Conservation (phyloP, 2,797 vertebrate species). For the Hoplostethus atlanticus region DNA sequence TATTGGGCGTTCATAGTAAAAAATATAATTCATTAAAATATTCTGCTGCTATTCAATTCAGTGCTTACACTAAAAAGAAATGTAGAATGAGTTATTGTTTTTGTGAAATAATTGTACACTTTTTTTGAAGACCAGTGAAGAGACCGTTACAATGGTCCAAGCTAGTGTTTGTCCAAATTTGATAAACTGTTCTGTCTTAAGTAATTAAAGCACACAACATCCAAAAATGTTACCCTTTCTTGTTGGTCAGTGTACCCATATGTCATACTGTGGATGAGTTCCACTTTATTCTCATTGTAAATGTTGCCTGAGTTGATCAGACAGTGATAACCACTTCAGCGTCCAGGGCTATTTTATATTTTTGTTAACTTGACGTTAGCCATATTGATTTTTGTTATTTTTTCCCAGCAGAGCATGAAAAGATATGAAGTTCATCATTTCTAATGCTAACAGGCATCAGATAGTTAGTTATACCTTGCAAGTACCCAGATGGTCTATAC, state of each 20-base stretch:
- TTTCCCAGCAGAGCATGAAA: no score
- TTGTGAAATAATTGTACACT: no score
- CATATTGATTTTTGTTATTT: no score
- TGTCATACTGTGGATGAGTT: slow-evolving; percentile 21
- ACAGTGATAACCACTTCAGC: not conserved
- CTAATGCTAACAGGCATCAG: no score
- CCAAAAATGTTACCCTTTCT: slow-evolving; percentile 45
- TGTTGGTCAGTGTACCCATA: slow-evolving; percentile 10
- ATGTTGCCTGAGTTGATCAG: no score
- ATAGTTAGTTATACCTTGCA: no score
- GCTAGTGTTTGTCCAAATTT: no score
- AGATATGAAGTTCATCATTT: no score
- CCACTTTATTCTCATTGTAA: slow-evolving; percentile 14
- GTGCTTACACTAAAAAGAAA: not conserved
- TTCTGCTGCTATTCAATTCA: slow-evolving; percentile 8
- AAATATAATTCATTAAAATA: slow-evolving; percentile 18
- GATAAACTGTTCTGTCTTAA: slow-evolving; percentile 37
- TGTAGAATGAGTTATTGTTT: no score
- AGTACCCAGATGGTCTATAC: not conserved
- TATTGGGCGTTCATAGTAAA: not conserved
- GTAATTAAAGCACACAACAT: slow-evolving; percentile 32
- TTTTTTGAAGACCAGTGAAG: no score
- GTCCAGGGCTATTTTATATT: not conserved
- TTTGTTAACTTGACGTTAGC: no score
- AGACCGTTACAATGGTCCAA: no score